Base-by-base conservation (phyloP, 1,140 invertebrate species). In the Drosophila arawakana region DNA sequence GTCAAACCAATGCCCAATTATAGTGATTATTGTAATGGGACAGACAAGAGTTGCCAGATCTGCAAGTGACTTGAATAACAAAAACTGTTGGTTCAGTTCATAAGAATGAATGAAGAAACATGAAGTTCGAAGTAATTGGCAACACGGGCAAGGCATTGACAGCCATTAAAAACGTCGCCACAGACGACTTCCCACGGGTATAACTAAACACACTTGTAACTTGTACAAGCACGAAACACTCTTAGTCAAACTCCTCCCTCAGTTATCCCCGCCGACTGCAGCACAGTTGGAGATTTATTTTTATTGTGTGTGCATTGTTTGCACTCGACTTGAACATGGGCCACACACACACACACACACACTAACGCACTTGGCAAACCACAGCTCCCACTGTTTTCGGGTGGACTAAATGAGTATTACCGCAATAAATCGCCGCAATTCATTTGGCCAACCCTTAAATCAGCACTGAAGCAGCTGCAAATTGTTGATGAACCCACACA, bases 371-470 rank as follows among this genome's bases (percentile, higher is more conserved):
- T 30, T 30, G 25, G 4, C 25, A 30, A 30, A 30, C 25, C 25
- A 44, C 18, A 15, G 55, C 67, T 67, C 72, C 76, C 63, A 61
- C 54, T 47, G 78, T 74, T 78, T 74, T 73, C 61, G 71, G 76
- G 66, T 70, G 52, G 52, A 80, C 81, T 86, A 90, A 90, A 90
- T 90, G 85, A 90, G 85, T 81, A 90, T 90, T 90, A 90, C 86
- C 85, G 85, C 79, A 90, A 90, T 90, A 90, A 90, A 90, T 90
- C 85, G 85, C 85, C 85, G 86, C 85, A 90, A 90, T 90, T 89
- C 84, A 89, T 90, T 89, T 34, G 54, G 83, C 77, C 82, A 89
- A 89, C 84, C 84, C 84, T 89, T 90, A 90, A 84, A 85, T 81
- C 78, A 85, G 62, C 66, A 86, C 49, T 65, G 46, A 63, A 86